These are phyloP conservation scores for Hemicordylus capensis DNA, from an alignment of 2,113 vertebrate genomes.

Conservation along the genomic window DNA sequence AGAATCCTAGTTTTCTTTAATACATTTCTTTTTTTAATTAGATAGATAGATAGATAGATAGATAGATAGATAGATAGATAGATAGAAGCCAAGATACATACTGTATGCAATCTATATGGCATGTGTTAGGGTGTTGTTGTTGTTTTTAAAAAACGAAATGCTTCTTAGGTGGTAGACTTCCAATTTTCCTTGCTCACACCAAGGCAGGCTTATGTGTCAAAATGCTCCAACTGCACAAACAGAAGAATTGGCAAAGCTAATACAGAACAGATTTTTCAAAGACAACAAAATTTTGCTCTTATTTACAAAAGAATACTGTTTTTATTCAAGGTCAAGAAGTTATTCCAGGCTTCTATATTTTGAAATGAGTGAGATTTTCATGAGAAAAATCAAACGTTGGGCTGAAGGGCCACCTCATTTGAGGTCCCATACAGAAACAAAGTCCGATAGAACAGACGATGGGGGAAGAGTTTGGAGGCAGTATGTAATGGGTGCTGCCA, in stretches of 20 bases:
- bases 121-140: background rate
- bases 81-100: background rate
- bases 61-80: background rate
- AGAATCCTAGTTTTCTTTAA: no score
- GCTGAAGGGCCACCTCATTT: background rate
- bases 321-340: background rate
- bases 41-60: no score
- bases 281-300: background rate
- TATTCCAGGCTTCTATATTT: background rate
- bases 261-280: background rate
- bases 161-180: background rate
- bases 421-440: background rate
- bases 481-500: background rate
- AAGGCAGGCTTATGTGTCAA: background rate
- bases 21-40: no score
- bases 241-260: background rate
- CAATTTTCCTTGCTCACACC: background rate
- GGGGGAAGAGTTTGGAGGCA: background rate
- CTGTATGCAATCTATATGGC: fast-evolving
- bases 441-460: background rate
- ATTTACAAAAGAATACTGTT: background rate
- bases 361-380: background rate
- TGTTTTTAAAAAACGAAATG: background rate
- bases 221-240: background rate
- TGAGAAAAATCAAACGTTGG: background rate